These are phyloP conservation scores for Steatocranus sp. DNA, from an alignment of 2,797 vertebrate genomes.

Conservation along the genomic window DNA sequence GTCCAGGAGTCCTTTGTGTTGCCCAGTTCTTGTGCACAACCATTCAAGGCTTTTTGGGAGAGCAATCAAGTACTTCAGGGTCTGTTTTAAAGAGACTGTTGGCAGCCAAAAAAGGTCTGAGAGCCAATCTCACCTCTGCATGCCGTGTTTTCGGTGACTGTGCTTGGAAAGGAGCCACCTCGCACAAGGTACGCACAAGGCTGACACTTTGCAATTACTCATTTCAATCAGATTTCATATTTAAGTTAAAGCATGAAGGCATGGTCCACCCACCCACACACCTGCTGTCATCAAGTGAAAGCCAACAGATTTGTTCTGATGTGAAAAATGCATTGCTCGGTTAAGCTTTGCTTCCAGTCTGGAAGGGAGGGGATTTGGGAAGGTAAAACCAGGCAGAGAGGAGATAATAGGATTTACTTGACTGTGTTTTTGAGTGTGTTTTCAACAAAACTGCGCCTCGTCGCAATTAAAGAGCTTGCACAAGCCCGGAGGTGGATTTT, in stretches of 20 bases:
- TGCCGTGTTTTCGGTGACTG: background rate
- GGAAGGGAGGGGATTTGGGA: background rate
- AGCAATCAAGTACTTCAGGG: background rate
- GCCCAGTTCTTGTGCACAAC: background rate
- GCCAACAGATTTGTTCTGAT: conserved; percentile 20
- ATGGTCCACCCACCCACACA: conserved; percentile 43
- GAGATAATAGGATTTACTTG: background rate
- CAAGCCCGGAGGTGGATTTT: background rate
- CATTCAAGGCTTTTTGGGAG: background rate
- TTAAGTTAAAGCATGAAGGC: conserved; percentile 35
- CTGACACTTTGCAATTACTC: conserved; percentile 16
- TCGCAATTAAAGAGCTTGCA: background rate
- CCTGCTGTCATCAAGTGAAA: conserved; percentile 37
- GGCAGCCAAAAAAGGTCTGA: background rate
- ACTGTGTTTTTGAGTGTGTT: background rate
- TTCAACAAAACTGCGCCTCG: background rate
- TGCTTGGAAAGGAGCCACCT: background rate
- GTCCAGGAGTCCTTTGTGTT: background rate
- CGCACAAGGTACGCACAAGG: background rate
- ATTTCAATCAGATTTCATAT: conserved; percentile 40
- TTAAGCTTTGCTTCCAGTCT: background rate
- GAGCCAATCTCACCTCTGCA: background rate
- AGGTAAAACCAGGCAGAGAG: background rate
- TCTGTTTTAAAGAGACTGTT: background rate
- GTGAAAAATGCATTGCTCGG: background rate